Conservation (phyloP, 2,113 vertebrate genomes). For the Xenus cinereus region DNA sequence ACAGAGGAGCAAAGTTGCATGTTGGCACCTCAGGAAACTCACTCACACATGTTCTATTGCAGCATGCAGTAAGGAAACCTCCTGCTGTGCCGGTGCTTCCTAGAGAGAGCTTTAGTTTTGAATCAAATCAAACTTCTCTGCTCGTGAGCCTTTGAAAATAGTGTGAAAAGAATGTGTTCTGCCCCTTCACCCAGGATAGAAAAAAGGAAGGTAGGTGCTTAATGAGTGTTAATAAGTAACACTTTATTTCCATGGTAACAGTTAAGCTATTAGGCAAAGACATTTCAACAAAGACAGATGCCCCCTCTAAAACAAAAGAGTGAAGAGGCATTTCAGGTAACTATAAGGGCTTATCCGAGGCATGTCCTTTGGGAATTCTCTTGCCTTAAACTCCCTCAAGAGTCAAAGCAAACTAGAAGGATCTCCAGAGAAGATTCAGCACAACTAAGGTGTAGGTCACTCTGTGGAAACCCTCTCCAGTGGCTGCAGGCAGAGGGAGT, state of each 20-base stretch:
- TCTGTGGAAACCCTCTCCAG: background rate
- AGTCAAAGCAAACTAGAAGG: background rate
- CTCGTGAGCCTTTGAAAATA: background rate
- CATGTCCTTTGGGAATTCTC: background rate
- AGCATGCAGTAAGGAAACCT: background rate
- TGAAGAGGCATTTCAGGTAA: background rate
- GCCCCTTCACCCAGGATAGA: background rate
- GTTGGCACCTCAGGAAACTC: background rate
- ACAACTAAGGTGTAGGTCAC: background rate
- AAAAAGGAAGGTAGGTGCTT: background rate
- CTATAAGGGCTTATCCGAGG: background rate
- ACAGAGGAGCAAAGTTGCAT: background rate
- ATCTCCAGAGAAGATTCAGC: background rate
- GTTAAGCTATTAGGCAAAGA: background rate
- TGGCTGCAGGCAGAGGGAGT: background rate
- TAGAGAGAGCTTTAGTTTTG: background rate
- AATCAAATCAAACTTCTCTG: background rate
- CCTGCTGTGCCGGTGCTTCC: background rate
- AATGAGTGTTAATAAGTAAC: background rate
- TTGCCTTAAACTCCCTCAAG: background rate
- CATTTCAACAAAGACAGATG: background rate
- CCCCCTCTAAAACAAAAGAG: background rate
- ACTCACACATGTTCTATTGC: background rate
- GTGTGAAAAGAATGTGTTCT: background rate
- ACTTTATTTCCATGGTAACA: constrained; percentile 26